Base-by-base conservation (phyloP, 2,797 vertebrate species). In the Notoglanidium macrostoma region DNA sequence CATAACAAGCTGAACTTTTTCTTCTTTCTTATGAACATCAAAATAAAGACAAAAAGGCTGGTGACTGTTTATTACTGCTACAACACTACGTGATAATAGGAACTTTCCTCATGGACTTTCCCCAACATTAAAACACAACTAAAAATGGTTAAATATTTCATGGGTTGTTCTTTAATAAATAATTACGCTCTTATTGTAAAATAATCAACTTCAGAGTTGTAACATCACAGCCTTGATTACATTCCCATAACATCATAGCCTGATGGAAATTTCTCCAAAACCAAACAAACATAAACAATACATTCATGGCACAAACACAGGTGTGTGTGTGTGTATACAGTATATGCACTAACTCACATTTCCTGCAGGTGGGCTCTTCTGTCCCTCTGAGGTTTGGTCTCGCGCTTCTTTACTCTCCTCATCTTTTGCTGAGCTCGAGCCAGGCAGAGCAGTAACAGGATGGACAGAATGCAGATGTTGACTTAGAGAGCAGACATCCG, bases 381-480 rank as follows among this genome's bases (percentile, higher is more conserved):
- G 81, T 54, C 46, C 81, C 81, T 84, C 82, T 84, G 82, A 84
- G 65, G 49, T 83, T 83, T 83, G 81, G 81, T 83, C 81, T 51
- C 1, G 63, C 5, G 61, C 63, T 35, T 23, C 61, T 7, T 84
- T 59, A 79, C 59, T 2, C 55, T 87, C 10, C 74, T 83, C 70
- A 44, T 54, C 32, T 26, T 19, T 70, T 46, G 35, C 23, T 44
- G 78, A 49, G 57, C 49, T 84, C 35, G 70, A 23, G 44, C 84
- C 70, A 15, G 72, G 55, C 6, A 89, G 59, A 44, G 86, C 77
- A 29, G 91, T 89, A 8, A 90, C 87, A 10, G 90, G 90, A 70
- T 92, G 91, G 7, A 88, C 72, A 15, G 90, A 82, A 70, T 87
- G 88, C 21, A 91, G 88, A 85, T 91, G 91, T 73, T 87, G 89